These are phyloP conservation scores for Phoxinus dragarum DNA, from an alignment of 2,797 vertebrate genomes.

Conservation along the genomic window DNA sequence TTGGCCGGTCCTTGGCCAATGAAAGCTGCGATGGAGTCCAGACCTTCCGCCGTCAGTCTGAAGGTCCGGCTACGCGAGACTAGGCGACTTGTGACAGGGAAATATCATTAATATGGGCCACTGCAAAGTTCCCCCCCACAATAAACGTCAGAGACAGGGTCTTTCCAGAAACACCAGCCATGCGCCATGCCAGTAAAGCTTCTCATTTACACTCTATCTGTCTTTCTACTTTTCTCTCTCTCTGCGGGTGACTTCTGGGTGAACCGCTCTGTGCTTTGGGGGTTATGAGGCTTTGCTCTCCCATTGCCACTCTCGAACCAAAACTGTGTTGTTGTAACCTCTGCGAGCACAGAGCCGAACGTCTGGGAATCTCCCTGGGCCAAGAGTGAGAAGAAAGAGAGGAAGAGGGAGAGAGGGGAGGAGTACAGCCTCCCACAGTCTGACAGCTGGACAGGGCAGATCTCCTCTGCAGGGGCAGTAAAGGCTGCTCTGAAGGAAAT, in stretches of 20 bases:
- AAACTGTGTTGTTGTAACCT: slow-evolving; percentile 68
- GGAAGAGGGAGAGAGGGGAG: slow-evolving; percentile 25
- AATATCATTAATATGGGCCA: slow-evolving; percentile 66
- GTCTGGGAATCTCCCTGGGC: slow-evolving; percentile 52
- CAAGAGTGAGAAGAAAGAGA: slow-evolving; percentile 39
- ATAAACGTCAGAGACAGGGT: slow-evolving; percentile 64
- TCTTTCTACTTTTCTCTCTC: slow-evolving; percentile 43
- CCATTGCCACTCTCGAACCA: slow-evolving; percentile 61
- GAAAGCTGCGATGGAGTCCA: background rate
- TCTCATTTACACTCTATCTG: slow-evolving; percentile 37
- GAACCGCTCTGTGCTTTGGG: slow-evolving; percentile 62
- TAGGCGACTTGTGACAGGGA: slow-evolving; percentile 47
- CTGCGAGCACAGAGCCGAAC: slow-evolving; percentile 54
- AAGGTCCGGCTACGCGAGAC: background rate
- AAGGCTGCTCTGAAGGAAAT: slow-evolving; percentile 74
- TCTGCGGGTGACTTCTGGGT: slow-evolving; percentile 64
- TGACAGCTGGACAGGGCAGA: slow-evolving; percentile 65
- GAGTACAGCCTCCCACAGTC: slow-evolving; percentile 52
- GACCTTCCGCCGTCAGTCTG: background rate
- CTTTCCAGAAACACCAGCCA: slow-evolving; percentile 63
- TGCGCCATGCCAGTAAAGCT: slow-evolving; percentile 45
- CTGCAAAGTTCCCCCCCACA: slow-evolving; percentile 52
- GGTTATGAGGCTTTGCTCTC: slow-evolving; percentile 63
- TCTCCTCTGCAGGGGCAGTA: slow-evolving; percentile 52
- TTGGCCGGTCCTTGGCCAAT: background rate